These are phyloP conservation scores for Phodopus roborovskii DNA, from an alignment of 2,113 vertebrate species.

Conservation along the genomic window DNA sequence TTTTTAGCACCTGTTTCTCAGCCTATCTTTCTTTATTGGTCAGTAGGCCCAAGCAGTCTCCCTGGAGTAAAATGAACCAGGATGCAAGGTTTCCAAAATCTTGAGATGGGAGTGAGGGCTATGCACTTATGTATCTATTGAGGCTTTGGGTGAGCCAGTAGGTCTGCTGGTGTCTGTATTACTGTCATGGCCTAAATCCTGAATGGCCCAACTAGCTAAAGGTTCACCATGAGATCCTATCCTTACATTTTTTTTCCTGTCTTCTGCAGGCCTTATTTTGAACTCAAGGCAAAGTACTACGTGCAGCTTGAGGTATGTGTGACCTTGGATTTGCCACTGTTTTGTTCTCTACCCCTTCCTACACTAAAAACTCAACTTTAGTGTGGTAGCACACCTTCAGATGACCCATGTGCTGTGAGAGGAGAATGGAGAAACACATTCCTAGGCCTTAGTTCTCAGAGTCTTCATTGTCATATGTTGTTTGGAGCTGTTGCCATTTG, in stretches of 20 bases:
- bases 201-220: background rate
- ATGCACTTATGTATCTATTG: too few relatives aligned
- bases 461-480: background rate
- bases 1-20: background rate
- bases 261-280: conserved; percentile 95
- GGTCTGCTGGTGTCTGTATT: background rate
- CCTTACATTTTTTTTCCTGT: conserved; percentile 46
- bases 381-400: background rate
- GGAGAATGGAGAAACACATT: background rate
- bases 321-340: background rate
- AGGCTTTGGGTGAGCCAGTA: background rate
- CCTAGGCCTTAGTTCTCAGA: background rate
- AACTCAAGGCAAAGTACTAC: conserved; percentile 97
- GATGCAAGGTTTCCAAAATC: background rate
- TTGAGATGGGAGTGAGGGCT: background rate
- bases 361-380: background rate
- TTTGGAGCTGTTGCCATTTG: background rate
- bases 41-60: too few relatives aligned
- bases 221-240: background rate
- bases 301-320: conserved; percentile 95
- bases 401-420: background rate
- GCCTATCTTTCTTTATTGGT: background rate
- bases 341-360: background rate
- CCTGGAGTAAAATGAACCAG: background rate
- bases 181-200: fast-evolving